phyloP scores from a whole-genome alignment of 2,113 vertebrate species.

The Patagioenas fasciata region DNA sequence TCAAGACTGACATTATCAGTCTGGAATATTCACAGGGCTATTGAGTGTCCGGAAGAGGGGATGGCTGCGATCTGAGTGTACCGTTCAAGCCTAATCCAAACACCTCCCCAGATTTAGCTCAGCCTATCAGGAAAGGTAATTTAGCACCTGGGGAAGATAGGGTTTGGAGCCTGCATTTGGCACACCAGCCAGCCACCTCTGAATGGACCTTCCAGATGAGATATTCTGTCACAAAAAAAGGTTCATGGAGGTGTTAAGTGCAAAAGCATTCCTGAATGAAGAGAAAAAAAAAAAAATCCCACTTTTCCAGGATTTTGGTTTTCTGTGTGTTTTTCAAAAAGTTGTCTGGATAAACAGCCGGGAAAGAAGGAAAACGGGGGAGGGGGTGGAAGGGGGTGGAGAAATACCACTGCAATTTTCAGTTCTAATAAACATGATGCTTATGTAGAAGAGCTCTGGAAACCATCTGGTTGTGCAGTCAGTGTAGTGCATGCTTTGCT shows the following conservation, averaged over 20 bases:
- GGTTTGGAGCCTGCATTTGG: slow-evolving; percentile 29
- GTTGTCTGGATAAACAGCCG: not conserved
- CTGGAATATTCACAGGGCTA: not conserved
- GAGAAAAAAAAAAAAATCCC: not conserved
- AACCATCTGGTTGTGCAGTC: not conserved
- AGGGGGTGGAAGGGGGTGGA: no score
- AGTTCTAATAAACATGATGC: not conserved
- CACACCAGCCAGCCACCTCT: slow-evolving; percentile 28
- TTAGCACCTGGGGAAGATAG: slow-evolving; percentile 53
- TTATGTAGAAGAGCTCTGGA: not conserved
- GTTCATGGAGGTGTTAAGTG: slow-evolving; percentile 69
- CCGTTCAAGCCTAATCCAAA: not conserved
- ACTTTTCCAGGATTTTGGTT: not conserved
- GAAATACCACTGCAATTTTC: not conserved
- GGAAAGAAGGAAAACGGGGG: not conserved
- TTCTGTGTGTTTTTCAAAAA: slow-evolving; percentile 20
- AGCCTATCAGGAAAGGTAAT: slow-evolving; percentile 52
- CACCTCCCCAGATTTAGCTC: slow-evolving; percentile 32
- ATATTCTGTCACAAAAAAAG: slow-evolving; percentile 33
- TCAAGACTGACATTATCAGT: not conserved
- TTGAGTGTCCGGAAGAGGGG: slow-evolving; percentile 17
- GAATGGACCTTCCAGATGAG: slow-evolving; percentile 71
- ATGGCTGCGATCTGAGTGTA: slow-evolving; percentile 24
- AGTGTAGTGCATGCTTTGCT: not conserved
- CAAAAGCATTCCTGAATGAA: slow-evolving; percentile 66